Conservation (phyloP, 2,797 vertebrate species). For the Rallus crepitans region DNA sequence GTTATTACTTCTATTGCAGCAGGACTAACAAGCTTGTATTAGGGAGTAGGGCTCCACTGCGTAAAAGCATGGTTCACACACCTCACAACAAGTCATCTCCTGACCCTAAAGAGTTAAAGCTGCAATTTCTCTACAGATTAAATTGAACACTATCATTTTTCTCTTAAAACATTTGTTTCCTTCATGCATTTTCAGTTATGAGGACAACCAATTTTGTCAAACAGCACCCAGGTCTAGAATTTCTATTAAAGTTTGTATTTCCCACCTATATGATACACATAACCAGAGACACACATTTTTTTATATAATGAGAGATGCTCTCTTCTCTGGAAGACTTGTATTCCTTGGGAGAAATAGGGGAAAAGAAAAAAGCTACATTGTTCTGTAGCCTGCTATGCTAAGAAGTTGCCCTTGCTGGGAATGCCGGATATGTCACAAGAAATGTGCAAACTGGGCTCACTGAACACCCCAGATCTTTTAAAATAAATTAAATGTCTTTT, state of each 20-base stretch:
- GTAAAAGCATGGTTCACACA: neutral
- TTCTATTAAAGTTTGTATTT: neutral
- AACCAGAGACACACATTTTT: neutral
- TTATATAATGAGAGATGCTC: conserved; percentile 52
- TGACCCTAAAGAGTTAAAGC: conserved; percentile 20
- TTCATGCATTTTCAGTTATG: neutral
- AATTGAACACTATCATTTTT: neutral
- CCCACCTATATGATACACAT: conserved; percentile 36
- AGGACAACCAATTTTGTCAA: conserved; percentile 10
- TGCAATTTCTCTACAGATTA: neutral
- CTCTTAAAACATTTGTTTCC: conserved; percentile 11
- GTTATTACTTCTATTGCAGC: conserved; percentile 9
- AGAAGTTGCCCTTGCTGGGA: conserved; percentile 45
- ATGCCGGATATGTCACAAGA: conserved; percentile 29
- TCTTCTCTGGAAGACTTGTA: conserved; percentile 26
- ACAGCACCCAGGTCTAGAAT: neutral
- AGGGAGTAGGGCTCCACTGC: neutral
- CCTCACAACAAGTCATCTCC: neutral
- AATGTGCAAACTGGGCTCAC: conserved; percentile 34
- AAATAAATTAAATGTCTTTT: conserved; percentile 64
- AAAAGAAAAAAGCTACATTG: conserved; percentile 42
- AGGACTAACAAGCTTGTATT: conserved; percentile 18
- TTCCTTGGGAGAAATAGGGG: conserved; percentile 32
- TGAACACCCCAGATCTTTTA: conserved; percentile 57
- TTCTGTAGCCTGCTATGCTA: conserved; percentile 38